Percentiles rank a stretch among this genome's conserved stretches.
phyloP scores from a whole-genome alignment of 1,140 invertebrate species.

The Drosophila pandora region DNA sequence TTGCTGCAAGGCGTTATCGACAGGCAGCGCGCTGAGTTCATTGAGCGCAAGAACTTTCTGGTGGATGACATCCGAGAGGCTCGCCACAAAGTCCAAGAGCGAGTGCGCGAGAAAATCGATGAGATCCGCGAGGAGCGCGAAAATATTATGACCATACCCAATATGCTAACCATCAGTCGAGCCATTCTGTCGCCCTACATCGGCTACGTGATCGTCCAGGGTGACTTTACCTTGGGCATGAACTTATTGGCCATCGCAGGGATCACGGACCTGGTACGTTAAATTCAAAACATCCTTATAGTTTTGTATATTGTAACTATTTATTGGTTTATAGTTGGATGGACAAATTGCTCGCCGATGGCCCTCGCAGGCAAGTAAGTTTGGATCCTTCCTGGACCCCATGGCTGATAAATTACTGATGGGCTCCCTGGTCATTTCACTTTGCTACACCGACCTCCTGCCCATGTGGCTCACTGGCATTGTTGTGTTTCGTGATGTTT shows the following conservation, averaged over 20 bases:
- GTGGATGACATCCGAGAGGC: conserved; percentile 89
- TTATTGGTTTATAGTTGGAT: conserved; percentile 88
- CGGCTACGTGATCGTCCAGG: conserved; percentile 91
- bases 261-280: conserved; percentile 92
- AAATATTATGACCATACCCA: conserved; percentile 97
- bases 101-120: conserved; percentile 87
- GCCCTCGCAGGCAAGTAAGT: conserved; percentile 94
- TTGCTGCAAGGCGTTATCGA: conserved; percentile 85
- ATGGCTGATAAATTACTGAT: conserved; percentile 98
- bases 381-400: conserved; percentile 98
- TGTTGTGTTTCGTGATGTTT: conserved; percentile 93
- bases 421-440: conserved; percentile 92
- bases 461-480: conserved; percentile 93
- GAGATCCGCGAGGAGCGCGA: conserved; percentile 89
- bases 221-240: conserved; percentile 90
- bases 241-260: conserved; percentile 91
- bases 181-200: conserved; percentile 94
- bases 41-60: conserved; percentile 86
- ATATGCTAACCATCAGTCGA: conserved; percentile 92
- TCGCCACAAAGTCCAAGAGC: conserved; percentile 86
- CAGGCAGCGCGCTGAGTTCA: conserved; percentile 86
- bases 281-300: neutral
- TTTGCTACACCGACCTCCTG: conserved; percentile 93
- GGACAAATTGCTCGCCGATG: conserved; percentile 98
- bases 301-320: too few relatives aligned